A percentile compares a stretch with the other conserved stretches of the same genome.
phyloP scores from a whole-genome alignment of 2,797 vertebrate genomes.

The Pterois miles region DNA sequence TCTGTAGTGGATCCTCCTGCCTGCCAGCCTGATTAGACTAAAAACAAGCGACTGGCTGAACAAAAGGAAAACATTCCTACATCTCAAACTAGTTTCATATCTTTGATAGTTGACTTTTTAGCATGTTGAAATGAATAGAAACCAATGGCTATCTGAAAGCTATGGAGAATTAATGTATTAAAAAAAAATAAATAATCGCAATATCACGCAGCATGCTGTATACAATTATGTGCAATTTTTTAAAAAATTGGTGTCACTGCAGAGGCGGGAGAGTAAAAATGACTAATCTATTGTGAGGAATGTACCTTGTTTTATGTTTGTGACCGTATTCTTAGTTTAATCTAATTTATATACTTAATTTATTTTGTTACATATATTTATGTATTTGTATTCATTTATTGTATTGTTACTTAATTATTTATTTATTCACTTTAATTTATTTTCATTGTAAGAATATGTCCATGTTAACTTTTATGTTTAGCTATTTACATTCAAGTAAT shows the following conservation, averaged over 20 bases:
- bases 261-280: too few species aligned
- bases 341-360: too few species aligned
- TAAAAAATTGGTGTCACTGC: too few species aligned
- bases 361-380: too few species aligned
- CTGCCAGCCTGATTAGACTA: slow-evolving; percentile 21
- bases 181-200: background rate
- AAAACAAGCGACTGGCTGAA: slow-evolving; percentile 8
- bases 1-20: background rate
- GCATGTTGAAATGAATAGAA: background rate
- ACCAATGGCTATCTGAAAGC: background rate
- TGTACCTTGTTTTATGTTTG: too few species aligned
- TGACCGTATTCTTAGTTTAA: too few species aligned
- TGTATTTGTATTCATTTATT: fast-evolving
- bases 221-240: background rate
- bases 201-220: background rate
- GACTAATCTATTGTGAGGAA: too few species aligned
- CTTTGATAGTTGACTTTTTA: background rate
- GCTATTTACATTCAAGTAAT: too few species aligned
- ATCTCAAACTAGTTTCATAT: background rate
- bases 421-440: too few species aligned
- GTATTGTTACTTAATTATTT: too few species aligned
- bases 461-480: too few species aligned
- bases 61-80: background rate
- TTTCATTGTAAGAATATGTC: too few species aligned
- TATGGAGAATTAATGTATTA: background rate